phyloP scores from a whole-genome alignment of 2,888 invertebrate genomes.

The Apantesis nais region DNA sequence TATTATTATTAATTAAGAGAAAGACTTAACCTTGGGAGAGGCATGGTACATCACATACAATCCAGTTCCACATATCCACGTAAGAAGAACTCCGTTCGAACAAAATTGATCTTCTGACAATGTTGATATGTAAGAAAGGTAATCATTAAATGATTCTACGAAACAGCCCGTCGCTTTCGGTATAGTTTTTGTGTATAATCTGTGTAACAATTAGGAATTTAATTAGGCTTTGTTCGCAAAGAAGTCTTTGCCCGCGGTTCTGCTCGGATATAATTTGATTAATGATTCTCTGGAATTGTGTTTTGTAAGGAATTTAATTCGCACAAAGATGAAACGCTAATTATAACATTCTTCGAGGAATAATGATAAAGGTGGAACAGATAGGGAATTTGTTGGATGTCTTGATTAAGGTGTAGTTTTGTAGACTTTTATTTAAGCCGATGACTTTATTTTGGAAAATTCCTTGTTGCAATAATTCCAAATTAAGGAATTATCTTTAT shows the following conservation, averaged over 20 bases:
- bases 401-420: background rate
- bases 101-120: slow-evolving; percentile 30
- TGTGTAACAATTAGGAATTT: slow-evolving; percentile 33
- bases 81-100: background rate
- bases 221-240: slow-evolving; percentile 38
- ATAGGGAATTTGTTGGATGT: background rate
- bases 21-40: too few species aligned
- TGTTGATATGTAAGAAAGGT: slow-evolving; percentile 4
- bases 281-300: slow-evolving; percentile 11
- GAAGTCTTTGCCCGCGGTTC: slow-evolving; percentile 18
- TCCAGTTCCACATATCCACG: background rate
- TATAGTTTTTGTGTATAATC: slow-evolving; percentile 38
- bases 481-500: background rate
- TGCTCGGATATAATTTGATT: slow-evolving; percentile 13
- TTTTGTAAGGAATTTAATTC: slow-evolving; percentile 1
- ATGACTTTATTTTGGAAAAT: background rate
- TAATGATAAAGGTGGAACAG: background rate
- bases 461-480: background rate
- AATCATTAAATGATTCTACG: slow-evolving; percentile 37
- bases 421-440: background rate
- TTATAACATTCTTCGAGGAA: slow-evolving; percentile 1
- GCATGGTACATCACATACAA: too few species aligned
- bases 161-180: slow-evolving; percentile 29
- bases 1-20: too few species aligned
- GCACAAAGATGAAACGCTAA: background rate